These are phyloP conservation scores for Corythornis madagascariensis DNA, from an alignment of 2,113 vertebrate species.

Conservation along the genomic window DNA sequence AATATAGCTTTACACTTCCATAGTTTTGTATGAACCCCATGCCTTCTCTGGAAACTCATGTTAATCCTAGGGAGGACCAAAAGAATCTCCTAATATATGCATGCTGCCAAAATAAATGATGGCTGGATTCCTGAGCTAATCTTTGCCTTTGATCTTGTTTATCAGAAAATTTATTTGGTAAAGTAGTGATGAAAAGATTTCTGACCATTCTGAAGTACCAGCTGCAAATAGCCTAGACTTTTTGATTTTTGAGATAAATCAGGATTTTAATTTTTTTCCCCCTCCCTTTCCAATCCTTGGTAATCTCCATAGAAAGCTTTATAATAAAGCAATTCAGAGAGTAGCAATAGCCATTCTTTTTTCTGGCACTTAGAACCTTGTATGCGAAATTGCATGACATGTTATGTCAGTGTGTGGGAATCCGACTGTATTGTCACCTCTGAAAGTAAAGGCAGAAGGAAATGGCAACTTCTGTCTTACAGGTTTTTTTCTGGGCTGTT, in stretches of 20 bases:
- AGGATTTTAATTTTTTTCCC: not conserved
- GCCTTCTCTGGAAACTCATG: not conserved
- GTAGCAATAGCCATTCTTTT: not conserved
- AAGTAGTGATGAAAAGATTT: slow-evolving; percentile 10
- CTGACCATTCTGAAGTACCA: not conserved
- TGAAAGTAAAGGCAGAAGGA: not conserved
- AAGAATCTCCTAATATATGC: slow-evolving; percentile 16
- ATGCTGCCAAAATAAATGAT: slow-evolving; percentile 21
- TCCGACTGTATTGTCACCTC: not conserved
- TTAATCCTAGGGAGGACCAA: not conserved
- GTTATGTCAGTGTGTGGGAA: not conserved
- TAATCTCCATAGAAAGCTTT: not conserved
- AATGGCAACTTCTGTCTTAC: not conserved
- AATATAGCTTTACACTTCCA: not conserved
- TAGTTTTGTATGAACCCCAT: not conserved
- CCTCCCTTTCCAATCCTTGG: not conserved
- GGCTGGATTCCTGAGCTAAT: not conserved
- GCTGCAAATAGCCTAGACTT: not conserved
- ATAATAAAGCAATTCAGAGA: not conserved
- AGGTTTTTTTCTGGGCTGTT: not conserved
- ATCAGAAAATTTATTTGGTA: slow-evolving; percentile 32
- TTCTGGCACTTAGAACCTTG: not conserved
- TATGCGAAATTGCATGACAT: not conserved
- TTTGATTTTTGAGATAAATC: not conserved
- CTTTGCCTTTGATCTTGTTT: slow-evolving; percentile 23